A percentile compares a stretch with the other conserved stretches of the same genome.
phyloP scores from a whole-genome alignment of 2,797 vertebrate genomes.

The Brachyrhaphis roseni region DNA sequence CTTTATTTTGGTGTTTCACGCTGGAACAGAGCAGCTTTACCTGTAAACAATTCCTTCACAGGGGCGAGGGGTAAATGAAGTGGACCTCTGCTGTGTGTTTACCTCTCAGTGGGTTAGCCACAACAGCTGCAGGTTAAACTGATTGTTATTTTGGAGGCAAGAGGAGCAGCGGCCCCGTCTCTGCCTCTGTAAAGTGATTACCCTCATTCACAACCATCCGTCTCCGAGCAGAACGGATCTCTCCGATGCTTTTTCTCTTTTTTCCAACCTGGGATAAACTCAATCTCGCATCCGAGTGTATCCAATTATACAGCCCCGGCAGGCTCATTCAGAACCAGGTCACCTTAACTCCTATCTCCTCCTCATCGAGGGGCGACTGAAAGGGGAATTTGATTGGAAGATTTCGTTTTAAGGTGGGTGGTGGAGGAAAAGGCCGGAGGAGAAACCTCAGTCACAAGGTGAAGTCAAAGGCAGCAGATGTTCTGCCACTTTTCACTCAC shows the following conservation, averaged over 20 bases:
- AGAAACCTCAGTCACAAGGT: background rate
- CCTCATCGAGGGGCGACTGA: slow-evolving; percentile 48
- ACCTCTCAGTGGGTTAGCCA: background rate
- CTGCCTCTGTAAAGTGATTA: slow-evolving; percentile 47
- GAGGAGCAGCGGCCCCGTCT: slow-evolving; percentile 17
- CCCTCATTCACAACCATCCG: slow-evolving; percentile 58
- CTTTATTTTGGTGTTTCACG: background rate
- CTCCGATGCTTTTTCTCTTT: slow-evolving; percentile 2
- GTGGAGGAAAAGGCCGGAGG: background rate
- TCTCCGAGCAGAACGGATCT: slow-evolving; percentile 37
- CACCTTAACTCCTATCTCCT: slow-evolving; percentile 65
- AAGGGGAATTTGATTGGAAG: slow-evolving; percentile 55
- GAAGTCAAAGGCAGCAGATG: slow-evolving; percentile 47
- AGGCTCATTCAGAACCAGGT: slow-evolving; percentile 59
- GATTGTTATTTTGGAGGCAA: slow-evolving; percentile 37
- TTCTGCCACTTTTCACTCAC: slow-evolving; percentile 4
- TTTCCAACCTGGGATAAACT: slow-evolving; percentile 61
- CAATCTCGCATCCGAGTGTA: slow-evolving; percentile 64
- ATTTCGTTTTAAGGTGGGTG: slow-evolving; percentile 23
- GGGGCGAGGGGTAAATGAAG: slow-evolving; percentile 7
- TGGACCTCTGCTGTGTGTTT: slow-evolving; percentile 22
- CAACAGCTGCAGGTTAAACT: slow-evolving; percentile 29
- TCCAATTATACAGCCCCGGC: slow-evolving; percentile 65
- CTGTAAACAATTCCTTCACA: background rate
- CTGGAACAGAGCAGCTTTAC: background rate